Conservation (phyloP, 2,113 vertebrate species). For the Lepisosteus osseus region DNA sequence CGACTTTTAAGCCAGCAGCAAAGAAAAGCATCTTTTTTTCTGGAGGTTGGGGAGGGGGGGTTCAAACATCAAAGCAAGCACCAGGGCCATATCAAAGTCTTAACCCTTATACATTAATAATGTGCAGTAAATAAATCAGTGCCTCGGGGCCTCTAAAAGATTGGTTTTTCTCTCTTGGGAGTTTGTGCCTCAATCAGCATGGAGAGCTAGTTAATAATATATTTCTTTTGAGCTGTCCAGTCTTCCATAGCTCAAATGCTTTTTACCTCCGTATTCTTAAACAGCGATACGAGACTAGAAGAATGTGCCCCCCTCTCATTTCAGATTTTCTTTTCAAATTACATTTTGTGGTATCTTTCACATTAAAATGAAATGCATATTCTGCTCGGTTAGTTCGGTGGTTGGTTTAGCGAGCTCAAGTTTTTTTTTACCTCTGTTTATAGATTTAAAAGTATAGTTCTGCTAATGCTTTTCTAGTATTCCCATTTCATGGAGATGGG, state of each 20-base stretch:
- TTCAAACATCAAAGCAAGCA: slow-evolving; percentile 55
- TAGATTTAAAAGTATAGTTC: no score
- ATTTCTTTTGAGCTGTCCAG: slow-evolving; percentile 24
- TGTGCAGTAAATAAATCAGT: slow-evolving; percentile 65
- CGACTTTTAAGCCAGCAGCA: slow-evolving; percentile 17
- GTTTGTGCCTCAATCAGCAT: slow-evolving; percentile 38
- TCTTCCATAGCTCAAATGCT: neutral
- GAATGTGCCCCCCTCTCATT: no score
- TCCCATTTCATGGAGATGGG: no score
- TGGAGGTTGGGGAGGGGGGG: neutral
- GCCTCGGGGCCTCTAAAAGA: slow-evolving; percentile 47
- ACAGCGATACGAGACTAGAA: neutral
- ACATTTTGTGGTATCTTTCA: no score
- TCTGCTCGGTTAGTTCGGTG: no score
- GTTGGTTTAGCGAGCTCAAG: no score
- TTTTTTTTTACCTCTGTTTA: no score
- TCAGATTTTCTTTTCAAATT: no score
- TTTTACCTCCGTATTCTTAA: neutral
- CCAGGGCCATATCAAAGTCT: slow-evolving; percentile 62
- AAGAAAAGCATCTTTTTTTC: slow-evolving; percentile 9
- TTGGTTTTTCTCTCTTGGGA: slow-evolving; percentile 40
- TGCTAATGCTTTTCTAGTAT: no score
- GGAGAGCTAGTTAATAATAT: slow-evolving; percentile 30
- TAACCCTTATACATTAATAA: slow-evolving; percentile 68
- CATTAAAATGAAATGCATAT: no score